These are phyloP conservation scores for Chalcis sispes DNA, from an alignment of 2,888 invertebrate species.

Conservation along the genomic window DNA sequence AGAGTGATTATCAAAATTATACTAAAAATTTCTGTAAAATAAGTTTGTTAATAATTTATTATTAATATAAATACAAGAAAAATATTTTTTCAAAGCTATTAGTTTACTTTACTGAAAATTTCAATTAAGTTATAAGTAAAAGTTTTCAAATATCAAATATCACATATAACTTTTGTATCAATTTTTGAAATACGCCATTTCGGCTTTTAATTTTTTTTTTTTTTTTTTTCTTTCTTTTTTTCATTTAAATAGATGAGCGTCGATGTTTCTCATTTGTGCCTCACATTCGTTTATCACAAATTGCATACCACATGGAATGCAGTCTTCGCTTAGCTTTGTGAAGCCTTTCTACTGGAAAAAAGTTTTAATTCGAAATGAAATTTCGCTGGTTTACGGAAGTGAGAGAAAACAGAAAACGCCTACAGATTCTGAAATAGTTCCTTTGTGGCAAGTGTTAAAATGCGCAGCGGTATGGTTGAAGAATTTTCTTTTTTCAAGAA, in stretches of 20 bases:
- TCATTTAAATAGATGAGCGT: not conserved
- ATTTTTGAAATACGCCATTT: not conserved
- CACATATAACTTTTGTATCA: too few species aligned
- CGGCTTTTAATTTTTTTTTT: too few species aligned
- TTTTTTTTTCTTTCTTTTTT: too few species aligned
- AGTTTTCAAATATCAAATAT: too few species aligned
- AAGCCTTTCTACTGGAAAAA: slow-evolving; percentile 30
- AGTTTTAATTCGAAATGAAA: slow-evolving; percentile 47
- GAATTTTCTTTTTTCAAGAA: too few species aligned
- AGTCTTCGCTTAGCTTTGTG: slow-evolving; percentile 33
- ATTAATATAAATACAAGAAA: too few species aligned
- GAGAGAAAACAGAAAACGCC: slow-evolving; percentile 9
- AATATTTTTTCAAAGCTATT: too few species aligned
- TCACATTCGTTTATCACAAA: slow-evolving; percentile 27
- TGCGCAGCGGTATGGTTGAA: not conserved
- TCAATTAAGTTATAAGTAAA: too few species aligned
- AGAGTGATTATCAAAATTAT: too few species aligned
- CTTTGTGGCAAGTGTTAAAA: slow-evolving; percentile 26
- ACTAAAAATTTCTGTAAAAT: too few species aligned
- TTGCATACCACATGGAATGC: slow-evolving; percentile 15
- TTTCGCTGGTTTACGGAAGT: slow-evolving; percentile 10
- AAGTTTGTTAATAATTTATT: too few species aligned
- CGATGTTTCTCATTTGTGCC: not conserved
- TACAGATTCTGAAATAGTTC: not conserved
- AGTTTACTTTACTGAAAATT: too few species aligned